Conservation (phyloP, 2,888 invertebrate genomes). For the Eupithecia subumbrata region DNA sequence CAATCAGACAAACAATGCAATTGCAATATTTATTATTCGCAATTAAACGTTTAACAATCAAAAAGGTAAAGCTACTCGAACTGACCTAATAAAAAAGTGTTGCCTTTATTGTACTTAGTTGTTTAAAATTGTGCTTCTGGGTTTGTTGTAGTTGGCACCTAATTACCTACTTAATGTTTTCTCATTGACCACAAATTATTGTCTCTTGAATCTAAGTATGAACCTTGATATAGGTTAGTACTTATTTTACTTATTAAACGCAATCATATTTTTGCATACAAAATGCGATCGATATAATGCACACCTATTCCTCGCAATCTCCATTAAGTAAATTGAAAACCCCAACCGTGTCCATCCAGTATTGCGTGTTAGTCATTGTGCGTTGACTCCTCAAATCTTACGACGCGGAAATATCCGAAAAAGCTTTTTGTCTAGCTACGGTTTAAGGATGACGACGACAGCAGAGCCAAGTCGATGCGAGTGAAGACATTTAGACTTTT, state of each 20-base stretch:
- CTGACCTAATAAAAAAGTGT: not conserved
- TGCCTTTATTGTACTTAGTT: not conserved
- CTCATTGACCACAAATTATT: not conserved
- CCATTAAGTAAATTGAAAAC: conserved; percentile 13
- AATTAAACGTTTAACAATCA: not conserved
- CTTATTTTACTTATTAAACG: too few species aligned
- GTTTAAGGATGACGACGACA: not conserved
- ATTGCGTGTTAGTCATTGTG: conserved; percentile 39
- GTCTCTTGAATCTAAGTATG: not conserved
- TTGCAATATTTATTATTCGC: conserved; percentile 17
- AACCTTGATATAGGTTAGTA: too few species aligned
- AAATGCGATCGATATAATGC: conserved; percentile 7
- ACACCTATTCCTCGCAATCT: not conserved
- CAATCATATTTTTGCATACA: not conserved
- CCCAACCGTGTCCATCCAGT: conserved; percentile 39
- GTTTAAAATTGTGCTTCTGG: not conserved
- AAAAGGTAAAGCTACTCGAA: not conserved
- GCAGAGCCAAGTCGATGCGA: not conserved
- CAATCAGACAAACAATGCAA: conserved; percentile 5
- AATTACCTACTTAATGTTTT: not conserved
- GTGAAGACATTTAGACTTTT: too few species aligned
- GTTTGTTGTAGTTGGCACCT: not conserved
- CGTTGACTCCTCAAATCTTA: not conserved
- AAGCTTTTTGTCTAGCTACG: not conserved
- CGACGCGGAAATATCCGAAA: not conserved